Evolutionary conservation across 2,888 invertebrate species (phyloP), one percentile per base, ranked within the genome.

Genomic region (Drosophila atripex): DNA sequence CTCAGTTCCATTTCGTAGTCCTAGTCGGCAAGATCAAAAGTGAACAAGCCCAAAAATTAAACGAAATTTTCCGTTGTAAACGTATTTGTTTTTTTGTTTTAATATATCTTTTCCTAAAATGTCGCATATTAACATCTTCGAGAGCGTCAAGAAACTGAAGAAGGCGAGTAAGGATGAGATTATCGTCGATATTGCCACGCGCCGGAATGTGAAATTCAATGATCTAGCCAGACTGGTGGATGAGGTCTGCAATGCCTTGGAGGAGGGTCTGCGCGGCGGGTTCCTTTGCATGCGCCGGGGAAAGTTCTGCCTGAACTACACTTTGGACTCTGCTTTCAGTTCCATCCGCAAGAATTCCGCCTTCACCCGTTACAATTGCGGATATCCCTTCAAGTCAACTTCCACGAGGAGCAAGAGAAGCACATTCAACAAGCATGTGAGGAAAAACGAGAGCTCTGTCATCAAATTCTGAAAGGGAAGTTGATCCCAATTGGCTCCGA

Each of bases 131-230:
- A 28, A 47, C 11, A 14, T 47, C 14, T 47, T 28, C 14, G 16
- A 11, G 11, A 16, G 6, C 12, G 6, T 47, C 16, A 47, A 5
- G 8, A 23, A 28, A 0, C 28, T 47, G 6, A 11, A 28, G 6
- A 3, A 14, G 11, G 25, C 47, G 5, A 11, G 28, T n/a, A 28
- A 14, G 14, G 14, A 14, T 14, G 73, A 77, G 11, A 59, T 77
- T 11, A 49, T 73, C 41, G 58, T 77, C 1, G 60, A 65, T n/a
- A 38, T 78, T 25, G 79, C 76, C 41, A 69, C 64, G 7, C 57
- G 73, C 11, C 60, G 60, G 14, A 78, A 78, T 6, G 65, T 76
- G 7, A 61, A 65, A 6, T 76, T 77, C 41, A 73, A 78, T 5
- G 70, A 76, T 7, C 21, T 77, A 18, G 38, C 69, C 5, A 35